Percentiles rank a stretch among this genome's conserved stretches.
Conservation (phyloP, 2,113 vertebrate species). For the Sclerurus mexicanus region DNA sequence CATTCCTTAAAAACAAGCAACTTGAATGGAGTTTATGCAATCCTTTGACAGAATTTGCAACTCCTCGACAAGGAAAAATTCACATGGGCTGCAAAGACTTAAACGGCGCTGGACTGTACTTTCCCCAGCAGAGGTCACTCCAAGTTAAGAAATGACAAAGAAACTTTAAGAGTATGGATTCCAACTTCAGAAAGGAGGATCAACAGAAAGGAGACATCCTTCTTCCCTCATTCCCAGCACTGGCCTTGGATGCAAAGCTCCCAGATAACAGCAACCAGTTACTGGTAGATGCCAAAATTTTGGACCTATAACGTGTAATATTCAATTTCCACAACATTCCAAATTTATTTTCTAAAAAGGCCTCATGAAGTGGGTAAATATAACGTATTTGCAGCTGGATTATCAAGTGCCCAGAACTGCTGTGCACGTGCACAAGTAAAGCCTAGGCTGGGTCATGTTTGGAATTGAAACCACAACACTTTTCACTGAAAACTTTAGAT, state of each 20-base stretch:
- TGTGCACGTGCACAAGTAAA: neutral
- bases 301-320: neutral
- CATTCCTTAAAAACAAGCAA: neutral
- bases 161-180: neutral
- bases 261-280: neutral
- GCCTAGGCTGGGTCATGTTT: neutral
- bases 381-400: neutral
- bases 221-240: neutral
- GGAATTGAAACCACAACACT: neutral
- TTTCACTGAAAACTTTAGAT: neutral
- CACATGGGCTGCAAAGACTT: neutral
- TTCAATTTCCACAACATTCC: neutral
- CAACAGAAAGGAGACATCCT: neutral
- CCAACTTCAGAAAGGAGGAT: neutral
- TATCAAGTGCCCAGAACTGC: neutral
- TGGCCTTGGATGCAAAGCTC: neutral
- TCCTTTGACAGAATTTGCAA: neutral
- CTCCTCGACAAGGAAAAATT: neutral
- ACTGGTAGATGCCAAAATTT: neutral
- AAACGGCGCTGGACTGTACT: neutral
- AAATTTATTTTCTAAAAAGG: neutral
- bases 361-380: neutral
- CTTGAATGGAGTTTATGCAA: neutral
- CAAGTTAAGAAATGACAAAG: neutral
- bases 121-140: conserved; percentile 60